Evolutionary conservation across 2,888 invertebrate species (phyloP).

Genomic region (Aspidiotus destructor): DNA sequence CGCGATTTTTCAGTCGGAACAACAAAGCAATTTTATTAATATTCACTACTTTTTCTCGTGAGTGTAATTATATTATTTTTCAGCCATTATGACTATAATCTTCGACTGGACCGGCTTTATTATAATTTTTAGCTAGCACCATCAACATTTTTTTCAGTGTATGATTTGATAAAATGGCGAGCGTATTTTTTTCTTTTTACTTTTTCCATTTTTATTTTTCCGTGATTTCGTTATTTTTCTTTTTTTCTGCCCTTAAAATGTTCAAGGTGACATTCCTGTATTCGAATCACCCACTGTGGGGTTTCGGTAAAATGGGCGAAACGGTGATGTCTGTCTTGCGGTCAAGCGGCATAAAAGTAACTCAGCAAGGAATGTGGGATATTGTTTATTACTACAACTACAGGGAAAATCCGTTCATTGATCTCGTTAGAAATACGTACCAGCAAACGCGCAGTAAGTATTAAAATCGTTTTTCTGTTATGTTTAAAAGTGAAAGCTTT

Average conservation of each 20-base stretch:
- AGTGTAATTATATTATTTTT: too few relatives aligned
- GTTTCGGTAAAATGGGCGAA: constrained; percentile 65
- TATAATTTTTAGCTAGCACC: too few relatives aligned
- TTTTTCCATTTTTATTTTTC: too few relatives aligned
- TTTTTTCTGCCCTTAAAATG: too few relatives aligned
- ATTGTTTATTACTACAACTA: constrained; percentile 72
- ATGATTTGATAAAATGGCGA: too few relatives aligned
- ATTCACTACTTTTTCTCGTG: too few relatives aligned
- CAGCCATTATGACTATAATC: too few relatives aligned
- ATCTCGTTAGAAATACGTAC: constrained; percentile 70
- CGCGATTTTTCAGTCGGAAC: too few relatives aligned
- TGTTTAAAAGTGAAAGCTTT: background rate
- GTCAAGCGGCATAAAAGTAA: constrained; percentile 60
- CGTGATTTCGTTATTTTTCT: background rate
- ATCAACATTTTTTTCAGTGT: too few relatives aligned
- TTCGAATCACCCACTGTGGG: constrained; percentile 47
- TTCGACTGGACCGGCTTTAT: too few relatives aligned
- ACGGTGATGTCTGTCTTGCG: constrained; percentile 65
- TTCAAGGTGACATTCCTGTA: constrained; percentile 68
- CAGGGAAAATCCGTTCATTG: constrained; percentile 71
- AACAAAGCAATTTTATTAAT: too few relatives aligned
- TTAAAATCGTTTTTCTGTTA: constrained; percentile 26
- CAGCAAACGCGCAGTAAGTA: constrained; percentile 78
- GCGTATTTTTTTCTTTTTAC: too few relatives aligned
- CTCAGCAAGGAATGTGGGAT: constrained; percentile 54